Base-by-base conservation (phyloP, 2,113 vertebrate species). In the Egretta garzetta region DNA sequence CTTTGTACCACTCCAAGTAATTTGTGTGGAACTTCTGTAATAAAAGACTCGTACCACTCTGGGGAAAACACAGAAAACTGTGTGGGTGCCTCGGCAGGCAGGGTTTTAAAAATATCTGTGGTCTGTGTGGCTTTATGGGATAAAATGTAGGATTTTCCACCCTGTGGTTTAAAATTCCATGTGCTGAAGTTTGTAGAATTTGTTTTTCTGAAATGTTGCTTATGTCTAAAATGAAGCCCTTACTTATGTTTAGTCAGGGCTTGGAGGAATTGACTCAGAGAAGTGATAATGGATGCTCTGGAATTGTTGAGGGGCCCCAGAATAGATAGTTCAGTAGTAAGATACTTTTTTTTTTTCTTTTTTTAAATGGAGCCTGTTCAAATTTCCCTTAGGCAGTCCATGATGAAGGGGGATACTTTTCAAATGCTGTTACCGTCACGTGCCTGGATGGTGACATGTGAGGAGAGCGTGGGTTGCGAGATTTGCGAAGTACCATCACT, bases 191-290 rank as follows among this genome's bases (percentile, higher is more conserved):
- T 96, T 62, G 62, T 96, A 91, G 67, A 73, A 55, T 85, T 94
- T 95, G 73, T 95, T 97, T 97, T 96, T 95, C 89, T 97, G 62
- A 95, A 87, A 35, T 77, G 28, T 37, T 97, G 39, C 41, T 85
- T 85, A 53, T 18, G 21, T 73, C 33, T 89, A n/a, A 80, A 96
- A 87, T 75, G 3, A 84, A 85, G 39, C 53, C 39, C 43, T 89
- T 49, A 22, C 49, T 62, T 80, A 41, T 3, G 9, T 84, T 92
- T 71, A 53, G 55, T 62, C 0, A 1, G 23, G 35, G 4, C 28
- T 33, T 53, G 64, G n/a, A 91, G 77, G 80, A 89, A 13, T 68
- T 74, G 63, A 37, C 73, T 93, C 45, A 26, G 60, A 60, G 43
- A 33, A 43, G 24, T 62, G 53, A 62, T 91, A 95, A 88, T 89